Conservation (phyloP, 2,888 invertebrate species). For the Dolichopus griseipennis region DNA sequence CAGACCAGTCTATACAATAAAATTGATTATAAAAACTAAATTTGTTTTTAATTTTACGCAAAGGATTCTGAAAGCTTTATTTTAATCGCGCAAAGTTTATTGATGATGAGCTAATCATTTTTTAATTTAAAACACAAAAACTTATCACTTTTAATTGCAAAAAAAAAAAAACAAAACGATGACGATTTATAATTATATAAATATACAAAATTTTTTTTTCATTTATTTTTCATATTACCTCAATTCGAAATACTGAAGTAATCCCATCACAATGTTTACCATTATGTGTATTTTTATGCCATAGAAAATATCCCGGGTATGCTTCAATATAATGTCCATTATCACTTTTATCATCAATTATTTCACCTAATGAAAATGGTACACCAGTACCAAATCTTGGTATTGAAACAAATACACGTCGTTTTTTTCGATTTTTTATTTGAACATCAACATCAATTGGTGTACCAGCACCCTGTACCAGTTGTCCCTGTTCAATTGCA, state of each 20-base stretch:
- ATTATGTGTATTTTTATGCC: conserved; percentile 45
- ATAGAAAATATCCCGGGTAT: conserved; percentile 55
- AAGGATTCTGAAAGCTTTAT: too few relatives aligned
- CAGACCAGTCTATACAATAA: too few relatives aligned
- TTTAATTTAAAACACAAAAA: too few relatives aligned
- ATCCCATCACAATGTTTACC: conserved; percentile 53
- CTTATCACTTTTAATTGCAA: too few relatives aligned
- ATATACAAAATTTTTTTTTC: too few relatives aligned
- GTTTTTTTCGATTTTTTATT: conserved; percentile 10
- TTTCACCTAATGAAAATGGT: conserved; percentile 58
- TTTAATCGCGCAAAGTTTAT: too few relatives aligned
- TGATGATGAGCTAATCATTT: too few relatives aligned
- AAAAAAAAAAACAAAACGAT: too few relatives aligned
- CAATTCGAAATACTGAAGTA: conserved; percentile 60
- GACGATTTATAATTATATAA: too few relatives aligned
- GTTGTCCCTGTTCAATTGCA: conserved; percentile 46
- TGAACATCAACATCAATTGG: conserved; percentile 46
- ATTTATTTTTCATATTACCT: conserved; percentile 46
- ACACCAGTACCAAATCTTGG: conserved; percentile 61
- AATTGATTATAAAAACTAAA: too few relatives aligned
- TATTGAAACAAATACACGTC: conserved; percentile 53
- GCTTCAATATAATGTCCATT: conserved; percentile 47
- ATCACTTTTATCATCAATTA: conserved; percentile 36
- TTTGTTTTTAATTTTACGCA: too few relatives aligned
- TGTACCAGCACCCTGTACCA: conserved; percentile 52